Base-by-base conservation (phyloP, 1,140 invertebrate species). In the Ooceraea biroi region DNA sequence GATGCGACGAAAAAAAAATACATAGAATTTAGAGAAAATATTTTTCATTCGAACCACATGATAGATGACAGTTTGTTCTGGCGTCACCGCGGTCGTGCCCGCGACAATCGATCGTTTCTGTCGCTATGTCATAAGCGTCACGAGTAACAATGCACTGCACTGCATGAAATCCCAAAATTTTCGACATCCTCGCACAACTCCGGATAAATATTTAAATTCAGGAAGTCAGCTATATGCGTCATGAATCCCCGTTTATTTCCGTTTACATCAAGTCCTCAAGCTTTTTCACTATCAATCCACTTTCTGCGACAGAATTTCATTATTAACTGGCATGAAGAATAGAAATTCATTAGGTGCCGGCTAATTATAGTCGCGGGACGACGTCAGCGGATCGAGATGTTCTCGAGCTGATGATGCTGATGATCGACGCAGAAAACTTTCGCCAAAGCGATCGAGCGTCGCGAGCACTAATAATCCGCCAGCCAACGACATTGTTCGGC, bases 401-500 rank as follows among this genome's bases (percentile, higher is more conserved):
- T 73, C 25, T 82, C 14, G 44, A 48, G 50, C 8, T 17, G 12
- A 30, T 17, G 55, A n/a, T n/a, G n/a, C n/a, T n/a, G n/a, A n/a
- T n/a, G n/a, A 27, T 57, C 22, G 50, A 68, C 27, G 30, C 30
- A 27, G 48, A 11, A 44, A 1, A 72, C 27, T 61, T 8, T 27
- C 50, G 30, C 14, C 22, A 25, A 60, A n/a, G n/a, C 36, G 50
- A 69, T 68, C 73, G 41, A 74, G 22, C 48, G 14, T 19, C 58
- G 41, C 22, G n/a, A 48, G 14, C 22, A 57, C 30, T 63, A 83
- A 71, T 87, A 87, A 87, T 84, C 80, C 30, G 19, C 25, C 48
- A 57, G 48, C 14, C n/a, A 48, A 8, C 41, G 71, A 7, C 60
- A 85, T 88, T 83, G 78, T 88, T 82, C 76, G 72, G 27, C 19